Base-by-base conservation (phyloP, 2,888 invertebrate species). In the Acronicta aceris region DNA sequence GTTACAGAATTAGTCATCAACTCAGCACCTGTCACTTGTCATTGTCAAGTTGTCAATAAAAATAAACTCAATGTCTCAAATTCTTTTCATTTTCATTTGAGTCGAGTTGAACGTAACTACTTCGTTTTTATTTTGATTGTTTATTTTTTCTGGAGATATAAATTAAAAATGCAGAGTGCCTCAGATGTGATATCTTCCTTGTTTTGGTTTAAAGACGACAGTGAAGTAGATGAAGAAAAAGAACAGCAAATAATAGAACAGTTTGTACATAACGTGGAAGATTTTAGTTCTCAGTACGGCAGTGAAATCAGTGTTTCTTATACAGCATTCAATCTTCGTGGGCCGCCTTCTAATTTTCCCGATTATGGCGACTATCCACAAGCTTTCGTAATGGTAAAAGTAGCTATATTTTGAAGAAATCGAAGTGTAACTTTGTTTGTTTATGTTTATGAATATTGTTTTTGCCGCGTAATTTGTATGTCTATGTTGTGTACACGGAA, bases 241-340 rank as follows among this genome's bases (percentile, higher is more conserved):
- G 88, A 91, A 65, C 84, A 88, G 10, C 85, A 90, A 74, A 92
- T 96, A 80, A 88, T 97, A 40, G 97, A 97, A 82, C 98, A 98
- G 84, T 98, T 96, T 90, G 98, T 97, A 2, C 95, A 96, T 79
- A 96, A 96, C 83, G 97, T 98, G 43, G 93, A 96, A 47, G 97
- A 97, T 87, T 98, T 97, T 85, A 98, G 98, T 86, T 98, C 98
- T 0, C 98, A 98, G 91, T 99, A 98, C 93, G 98, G 98, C 65
- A 97, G 97, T 87, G 97, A 97, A 88, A 96, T 96, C 66, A 98
- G 98, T 91, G 97, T 98, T 84, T 98, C 98, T 0, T 98, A 98
- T 85, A 97, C 98, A 5, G 98, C 98, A 6, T 96, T 96, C 54
- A 98, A 98, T 92, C 95, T 99, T 59, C 96, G 97, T 53, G 98